Conservation (phyloP, 1,140 invertebrate species). For the Hetaerina americana region DNA sequence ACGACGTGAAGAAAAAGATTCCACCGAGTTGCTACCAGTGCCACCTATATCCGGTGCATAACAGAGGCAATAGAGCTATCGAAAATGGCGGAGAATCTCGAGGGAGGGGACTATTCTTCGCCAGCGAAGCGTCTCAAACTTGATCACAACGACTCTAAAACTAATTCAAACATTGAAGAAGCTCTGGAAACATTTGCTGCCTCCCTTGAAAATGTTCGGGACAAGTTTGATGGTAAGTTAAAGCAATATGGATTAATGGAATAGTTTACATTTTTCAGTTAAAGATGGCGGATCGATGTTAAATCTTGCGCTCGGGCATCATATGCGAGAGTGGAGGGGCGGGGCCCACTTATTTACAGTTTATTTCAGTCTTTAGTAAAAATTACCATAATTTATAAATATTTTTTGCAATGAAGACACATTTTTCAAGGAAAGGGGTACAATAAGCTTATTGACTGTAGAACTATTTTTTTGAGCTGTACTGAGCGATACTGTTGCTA, state of each 20-base stretch:
- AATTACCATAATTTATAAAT: background rate
- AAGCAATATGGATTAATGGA: slow-evolving; percentile 22
- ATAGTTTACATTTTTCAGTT: slow-evolving; percentile 21
- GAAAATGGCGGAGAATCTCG: slow-evolving; percentile 38
- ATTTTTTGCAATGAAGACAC: background rate
- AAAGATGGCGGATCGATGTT: slow-evolving; percentile 23
- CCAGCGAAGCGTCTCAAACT: slow-evolving; percentile 34
- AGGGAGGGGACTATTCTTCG: slow-evolving; percentile 33
- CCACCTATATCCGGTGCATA: background rate
- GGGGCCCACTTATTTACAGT: slow-evolving; percentile 10
- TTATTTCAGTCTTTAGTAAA: background rate
- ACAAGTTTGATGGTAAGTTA: slow-evolving; percentile 18
- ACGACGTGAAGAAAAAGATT: too few relatives aligned
- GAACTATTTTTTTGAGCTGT: too few relatives aligned
- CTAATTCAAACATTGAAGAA: slow-evolving; percentile 20
- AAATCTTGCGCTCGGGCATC: background rate
- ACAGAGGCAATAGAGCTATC: slow-evolving; percentile 12
- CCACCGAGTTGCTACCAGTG: background rate
- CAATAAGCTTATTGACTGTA: too few relatives aligned
- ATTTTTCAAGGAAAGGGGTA: too few relatives aligned
- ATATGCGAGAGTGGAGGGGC: slow-evolving; percentile 9
- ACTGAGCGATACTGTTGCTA: background rate
- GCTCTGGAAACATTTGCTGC: slow-evolving; percentile 24
- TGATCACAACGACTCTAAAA: slow-evolving; percentile 23
- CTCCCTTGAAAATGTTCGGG: slow-evolving; percentile 20